Evolutionary conservation across 2,888 invertebrate genomes (phyloP).

Genomic region (Coelinius sp.): DNA sequence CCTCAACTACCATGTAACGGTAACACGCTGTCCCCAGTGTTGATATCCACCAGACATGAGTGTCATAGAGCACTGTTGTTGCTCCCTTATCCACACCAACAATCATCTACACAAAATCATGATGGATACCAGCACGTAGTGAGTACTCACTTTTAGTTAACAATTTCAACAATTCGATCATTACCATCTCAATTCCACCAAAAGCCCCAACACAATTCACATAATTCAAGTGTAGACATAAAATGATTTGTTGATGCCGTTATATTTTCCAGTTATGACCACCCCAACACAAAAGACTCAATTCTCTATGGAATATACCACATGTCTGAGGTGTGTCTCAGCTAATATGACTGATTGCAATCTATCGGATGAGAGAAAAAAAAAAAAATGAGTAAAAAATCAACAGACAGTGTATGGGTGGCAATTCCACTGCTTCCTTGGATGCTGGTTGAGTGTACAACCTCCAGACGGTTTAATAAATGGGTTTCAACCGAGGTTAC

Average conservation of each 20-base stretch:
- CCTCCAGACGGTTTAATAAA: conserved; percentile 61
- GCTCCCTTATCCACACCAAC: conserved; percentile 26
- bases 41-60: conserved; percentile 22
- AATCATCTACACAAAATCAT: conserved; percentile 4
- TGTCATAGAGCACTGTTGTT: conserved; percentile 33
- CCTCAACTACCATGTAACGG: conserved; percentile 30
- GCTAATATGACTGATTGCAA: conserved; percentile 64
- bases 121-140: conserved; percentile 40
- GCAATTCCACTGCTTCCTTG: conserved; percentile 21
- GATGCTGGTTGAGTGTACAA: conserved; percentile 22
- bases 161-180: conserved; percentile 25
- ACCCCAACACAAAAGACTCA: conserved; percentile 9
- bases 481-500: conserved; percentile 62
- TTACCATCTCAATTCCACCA: conserved; percentile 29
- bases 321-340: conserved; percentile 60
- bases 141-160: conserved; percentile 21
- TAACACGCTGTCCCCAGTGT: conserved; percentile 20
- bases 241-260: conserved; percentile 28
- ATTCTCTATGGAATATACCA: conserved; percentile 38
- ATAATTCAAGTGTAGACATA: conserved; percentile 21
- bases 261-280: conserved; percentile 14
- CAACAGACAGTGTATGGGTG: background rate
- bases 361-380: conserved; percentile 43
- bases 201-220: conserved; percentile 35
- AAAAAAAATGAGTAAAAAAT: too few species aligned